phyloP scores from a whole-genome alignment of 2,113 vertebrate genomes.

The Oplegnathus fasciatus region DNA sequence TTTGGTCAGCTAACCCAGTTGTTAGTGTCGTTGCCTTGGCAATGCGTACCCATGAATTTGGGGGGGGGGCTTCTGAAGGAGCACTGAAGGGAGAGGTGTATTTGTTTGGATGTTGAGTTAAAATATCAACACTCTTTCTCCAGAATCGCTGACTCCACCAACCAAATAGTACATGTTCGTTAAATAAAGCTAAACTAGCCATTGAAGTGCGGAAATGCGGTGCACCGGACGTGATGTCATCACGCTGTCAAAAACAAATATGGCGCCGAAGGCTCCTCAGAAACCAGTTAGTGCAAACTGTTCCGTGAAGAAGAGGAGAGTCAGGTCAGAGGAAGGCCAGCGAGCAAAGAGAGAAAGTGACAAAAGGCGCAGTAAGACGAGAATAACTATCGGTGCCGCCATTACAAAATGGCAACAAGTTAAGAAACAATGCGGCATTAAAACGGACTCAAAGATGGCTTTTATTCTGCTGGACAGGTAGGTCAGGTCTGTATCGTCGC shows the following conservation, averaged over 20 bases:
- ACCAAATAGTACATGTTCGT: too few relatives aligned
- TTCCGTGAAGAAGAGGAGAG: neutral
- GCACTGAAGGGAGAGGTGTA: too few relatives aligned
- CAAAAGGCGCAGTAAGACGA: neutral
- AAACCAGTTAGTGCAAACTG: neutral
- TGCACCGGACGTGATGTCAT: neutral
- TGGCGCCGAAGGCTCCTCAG: neutral
- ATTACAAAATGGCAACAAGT: neutral
- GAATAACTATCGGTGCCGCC: neutral
- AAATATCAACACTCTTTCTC: too few relatives aligned
- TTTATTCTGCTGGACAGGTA: neutral
- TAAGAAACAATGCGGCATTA: neutral
- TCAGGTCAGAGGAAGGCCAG: neutral
- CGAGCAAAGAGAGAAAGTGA: neutral
- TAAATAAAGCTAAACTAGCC: too few relatives aligned
- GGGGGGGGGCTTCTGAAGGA: too few relatives aligned
- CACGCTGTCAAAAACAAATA: neutral
- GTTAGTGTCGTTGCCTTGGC: too few relatives aligned
- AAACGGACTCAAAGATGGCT: neutral
- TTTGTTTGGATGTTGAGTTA: too few relatives aligned
- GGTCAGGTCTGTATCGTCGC: neutral
- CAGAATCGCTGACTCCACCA: too few relatives aligned
- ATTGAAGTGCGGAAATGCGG: too few relatives aligned
- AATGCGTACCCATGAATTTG: too few relatives aligned
- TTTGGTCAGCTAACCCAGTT: too few relatives aligned